Base-by-base conservation (phyloP, 2,797 vertebrate species). In the Rhadinocentrus ornatus region DNA sequence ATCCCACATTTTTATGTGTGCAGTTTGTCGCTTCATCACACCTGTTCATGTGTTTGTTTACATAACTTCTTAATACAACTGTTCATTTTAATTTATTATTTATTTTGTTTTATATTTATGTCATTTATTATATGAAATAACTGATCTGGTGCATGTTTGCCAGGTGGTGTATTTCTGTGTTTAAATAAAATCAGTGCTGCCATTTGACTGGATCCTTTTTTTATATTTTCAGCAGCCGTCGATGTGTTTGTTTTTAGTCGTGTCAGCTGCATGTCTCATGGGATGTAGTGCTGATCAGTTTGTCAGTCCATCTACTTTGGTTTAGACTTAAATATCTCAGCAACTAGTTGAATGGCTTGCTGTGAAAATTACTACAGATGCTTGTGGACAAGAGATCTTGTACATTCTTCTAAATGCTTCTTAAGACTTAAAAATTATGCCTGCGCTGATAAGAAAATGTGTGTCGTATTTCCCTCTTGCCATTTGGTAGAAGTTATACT, bases 61-160 rank as follows among this genome's bases (percentile, higher is more conserved):
- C 91, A 88, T 80, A 32, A 74, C 39, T 85, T 93, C 39, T 85
- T 93, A 89, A 84, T 83, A 80, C 85, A 86, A 75, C 71, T 88
- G 87, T 88, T 68, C 54, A 79, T 82, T 83, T 85, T 86, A 82
- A 95, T 95, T 95, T 95, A 95, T 92, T 95, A 95, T 95, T 95
- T 95, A 95, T 95, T 94, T 77, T 73, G 78, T 91, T 88, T 88
- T 89, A 75, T 94, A 93, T 94, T 91, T 92, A 94, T 94, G 91
- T 88, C 18, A 90, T 91, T 93, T 88, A 77, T 89, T 85, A 86
- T 81, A 82, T 73, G 46, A 90, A 71, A 69, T 57, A 77, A 78
- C 55, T 75, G 55, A 58, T 70, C 64, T 86, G 77, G 73, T 7
- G 46, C 63, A 66, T 80, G 60, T 88, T 82, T 83, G 64, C 78